Evolutionary conservation across 30 jellyfish, hydroid and myxozoan species (phyloP).

Genomic region (Aurelia coerulea): DNA sequence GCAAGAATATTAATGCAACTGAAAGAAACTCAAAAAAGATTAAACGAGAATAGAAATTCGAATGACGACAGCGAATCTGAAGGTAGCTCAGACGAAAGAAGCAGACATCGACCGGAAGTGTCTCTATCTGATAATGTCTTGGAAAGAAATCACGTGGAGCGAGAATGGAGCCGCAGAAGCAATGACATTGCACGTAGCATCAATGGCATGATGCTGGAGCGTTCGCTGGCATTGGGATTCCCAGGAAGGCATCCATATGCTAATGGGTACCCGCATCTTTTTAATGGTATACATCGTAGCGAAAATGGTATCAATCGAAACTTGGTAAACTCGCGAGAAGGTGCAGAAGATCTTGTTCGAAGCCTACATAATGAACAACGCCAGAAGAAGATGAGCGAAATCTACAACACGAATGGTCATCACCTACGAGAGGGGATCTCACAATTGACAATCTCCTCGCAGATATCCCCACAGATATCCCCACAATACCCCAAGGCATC

Average conservation of each 20-base stretch:
- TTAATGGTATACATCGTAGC: not conserved
- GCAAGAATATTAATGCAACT: conserved; percentile 65
- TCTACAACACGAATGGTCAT: not conserved
- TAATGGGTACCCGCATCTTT: not conserved
- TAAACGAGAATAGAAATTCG: conserved; percentile 10
- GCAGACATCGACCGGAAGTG: conserved; percentile 9
- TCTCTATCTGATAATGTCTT: not conserved
- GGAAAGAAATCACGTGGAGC: not conserved
- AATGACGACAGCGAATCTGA: conserved; percentile 56
- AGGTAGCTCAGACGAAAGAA: conserved; percentile 48
- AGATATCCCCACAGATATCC: not conserved
- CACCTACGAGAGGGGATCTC: not conserved
- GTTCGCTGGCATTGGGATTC: not conserved
- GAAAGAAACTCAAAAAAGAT: conserved; percentile 48
- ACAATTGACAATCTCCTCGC: not conserved
- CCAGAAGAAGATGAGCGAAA: not conserved
- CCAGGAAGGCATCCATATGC: not conserved
- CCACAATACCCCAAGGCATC: not conserved
- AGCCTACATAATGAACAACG: not conserved
- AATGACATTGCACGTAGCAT: not conserved
- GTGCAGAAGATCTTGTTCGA: not conserved
- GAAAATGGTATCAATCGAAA: not conserved
- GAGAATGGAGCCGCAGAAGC: not conserved
- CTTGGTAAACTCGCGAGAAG: not conserved
- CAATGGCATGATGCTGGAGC: not conserved